Percentiles rank a stretch among this genome's conserved stretches.
phyloP scores from a whole-genome alignment of 2,797 vertebrate genomes.

The Crocidura indochinensis region DNA sequence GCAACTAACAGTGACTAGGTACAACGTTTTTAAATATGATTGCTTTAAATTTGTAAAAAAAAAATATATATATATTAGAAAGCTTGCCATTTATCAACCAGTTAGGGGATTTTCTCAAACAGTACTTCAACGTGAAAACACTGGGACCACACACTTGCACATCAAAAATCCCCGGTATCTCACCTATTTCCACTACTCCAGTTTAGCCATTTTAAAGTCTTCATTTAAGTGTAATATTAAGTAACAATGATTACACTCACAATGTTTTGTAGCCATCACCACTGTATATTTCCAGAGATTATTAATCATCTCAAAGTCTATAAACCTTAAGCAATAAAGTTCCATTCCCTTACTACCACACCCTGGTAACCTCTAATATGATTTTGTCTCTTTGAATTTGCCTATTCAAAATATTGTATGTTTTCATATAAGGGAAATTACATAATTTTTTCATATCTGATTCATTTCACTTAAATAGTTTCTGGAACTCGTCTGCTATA shows the following conservation, averaged over 20 bases:
- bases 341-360: neutral
- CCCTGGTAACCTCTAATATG: neutral
- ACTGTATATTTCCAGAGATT: slow-evolving; percentile 3
- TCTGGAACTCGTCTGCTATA: no score
- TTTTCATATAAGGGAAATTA: neutral
- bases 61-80: neutral
- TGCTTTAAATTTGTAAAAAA: neutral
- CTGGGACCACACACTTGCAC: no score
- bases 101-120: no score
- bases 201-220: neutral
- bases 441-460: neutral
- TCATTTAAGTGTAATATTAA: neutral
- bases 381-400: neutral
- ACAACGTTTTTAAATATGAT: neutral
- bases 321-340: neutral
- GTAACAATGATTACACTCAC: neutral
- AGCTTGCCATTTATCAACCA: no score
- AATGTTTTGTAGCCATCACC: neutral
- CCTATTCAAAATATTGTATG: slow-evolving; percentile 20
- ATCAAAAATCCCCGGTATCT: no score
- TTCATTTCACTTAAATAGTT: no score
- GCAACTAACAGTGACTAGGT: neutral
- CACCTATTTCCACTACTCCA: neutral
- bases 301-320: neutral
- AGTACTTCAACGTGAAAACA: no score